Conservation (phyloP, 2,797 vertebrate species). For the Cynopterus sphinx region DNA sequence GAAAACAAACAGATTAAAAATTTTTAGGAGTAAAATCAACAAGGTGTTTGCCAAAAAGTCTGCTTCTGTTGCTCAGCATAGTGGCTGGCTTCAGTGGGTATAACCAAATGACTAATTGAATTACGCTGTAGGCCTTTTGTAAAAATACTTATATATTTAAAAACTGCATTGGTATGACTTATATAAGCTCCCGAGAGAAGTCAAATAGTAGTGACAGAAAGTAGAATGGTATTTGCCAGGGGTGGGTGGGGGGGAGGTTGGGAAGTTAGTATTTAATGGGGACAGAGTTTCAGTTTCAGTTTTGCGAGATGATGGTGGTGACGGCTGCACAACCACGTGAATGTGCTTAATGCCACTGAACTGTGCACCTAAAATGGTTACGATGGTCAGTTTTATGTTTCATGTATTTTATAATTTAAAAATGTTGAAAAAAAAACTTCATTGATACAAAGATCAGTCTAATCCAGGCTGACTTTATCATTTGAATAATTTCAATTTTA, state of each 20-base stretch:
- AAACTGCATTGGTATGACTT: not conserved
- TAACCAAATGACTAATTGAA: not conserved
- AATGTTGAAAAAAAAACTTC: not conserved
- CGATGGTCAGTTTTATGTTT: not conserved
- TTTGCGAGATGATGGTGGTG: not conserved
- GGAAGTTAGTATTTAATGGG: not conserved
- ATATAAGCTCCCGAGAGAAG: not conserved
- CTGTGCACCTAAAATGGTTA: not conserved
- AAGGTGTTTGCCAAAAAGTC: not conserved
- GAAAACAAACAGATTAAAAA: not conserved
- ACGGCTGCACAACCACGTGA: not conserved
- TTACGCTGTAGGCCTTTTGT: not conserved
- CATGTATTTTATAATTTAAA: not conserved
- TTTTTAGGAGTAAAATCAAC: not conserved
- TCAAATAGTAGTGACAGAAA: not conserved
- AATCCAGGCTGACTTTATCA: not conserved
- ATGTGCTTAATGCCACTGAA: not conserved
- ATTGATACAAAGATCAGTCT: not conserved
- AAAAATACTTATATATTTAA: not conserved
- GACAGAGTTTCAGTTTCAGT: not conserved
- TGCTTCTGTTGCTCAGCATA: not conserved
- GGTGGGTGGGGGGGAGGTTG: not conserved
- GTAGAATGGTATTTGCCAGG: not conserved
- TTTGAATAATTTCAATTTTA: not conserved
- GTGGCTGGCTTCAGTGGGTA: not conserved